Evolutionary conservation across 2,797 vertebrate species (phyloP).

Genomic region (Alca torda): DNA sequence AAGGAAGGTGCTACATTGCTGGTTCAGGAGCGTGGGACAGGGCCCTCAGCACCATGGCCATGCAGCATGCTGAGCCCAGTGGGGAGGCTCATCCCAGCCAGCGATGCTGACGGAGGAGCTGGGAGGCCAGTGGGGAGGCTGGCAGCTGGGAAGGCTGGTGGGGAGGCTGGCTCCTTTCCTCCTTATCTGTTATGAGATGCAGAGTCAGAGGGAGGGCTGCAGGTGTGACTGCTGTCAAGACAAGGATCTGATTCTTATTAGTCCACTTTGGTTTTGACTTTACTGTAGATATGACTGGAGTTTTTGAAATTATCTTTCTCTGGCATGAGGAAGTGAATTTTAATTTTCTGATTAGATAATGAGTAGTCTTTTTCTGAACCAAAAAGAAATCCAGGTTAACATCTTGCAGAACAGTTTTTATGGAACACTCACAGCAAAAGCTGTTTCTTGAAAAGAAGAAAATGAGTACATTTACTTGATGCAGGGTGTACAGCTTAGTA

Average conservation of each 20-base stretch:
- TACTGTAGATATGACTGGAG: background rate
- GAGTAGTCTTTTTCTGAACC: constrained; percentile 21
- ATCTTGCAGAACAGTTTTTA: constrained; percentile 23
- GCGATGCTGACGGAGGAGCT: background rate
- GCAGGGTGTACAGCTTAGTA: background rate
- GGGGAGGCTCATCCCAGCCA: background rate
- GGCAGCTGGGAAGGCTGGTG: background rate
- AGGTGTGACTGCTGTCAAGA: background rate
- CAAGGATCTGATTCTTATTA: background rate
- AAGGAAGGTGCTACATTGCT: background rate
- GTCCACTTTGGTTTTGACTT: background rate
- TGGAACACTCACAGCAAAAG: constrained; percentile 27
- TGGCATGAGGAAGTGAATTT: background rate
- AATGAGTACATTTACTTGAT: constrained; percentile 46
- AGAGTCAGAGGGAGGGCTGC: background rate
- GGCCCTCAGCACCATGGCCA: background rate
- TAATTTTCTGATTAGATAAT: constrained; percentile 40
- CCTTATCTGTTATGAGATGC: background rate
- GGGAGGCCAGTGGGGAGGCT: background rate
- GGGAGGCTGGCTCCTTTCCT: background rate
- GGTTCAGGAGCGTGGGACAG: rapidly evolving
- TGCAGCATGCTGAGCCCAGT: background rate
- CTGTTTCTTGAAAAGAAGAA: constrained; percentile 48
- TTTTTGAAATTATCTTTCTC: background rate
- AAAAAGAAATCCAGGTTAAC: constrained; percentile 41